Evolutionary conservation across 2,888 invertebrate species (phyloP).

Genomic region (Lutraria lutraria): DNA sequence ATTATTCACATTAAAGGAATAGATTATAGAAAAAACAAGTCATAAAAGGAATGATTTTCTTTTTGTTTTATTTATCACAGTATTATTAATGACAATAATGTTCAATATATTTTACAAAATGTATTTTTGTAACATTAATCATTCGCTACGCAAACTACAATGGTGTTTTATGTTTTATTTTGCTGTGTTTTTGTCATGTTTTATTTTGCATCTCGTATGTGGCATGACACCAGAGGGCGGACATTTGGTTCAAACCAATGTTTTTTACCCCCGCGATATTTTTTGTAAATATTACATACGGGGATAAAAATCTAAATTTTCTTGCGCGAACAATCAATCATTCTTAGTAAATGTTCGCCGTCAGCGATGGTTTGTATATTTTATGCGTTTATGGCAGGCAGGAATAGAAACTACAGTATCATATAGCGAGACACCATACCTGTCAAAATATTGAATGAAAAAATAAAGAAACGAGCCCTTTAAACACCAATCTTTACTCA

Average conservation of each 20-base stretch:
- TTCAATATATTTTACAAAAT: slow-evolving; percentile 22
- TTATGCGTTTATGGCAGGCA: slow-evolving; percentile 17
- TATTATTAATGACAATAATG: neutral
- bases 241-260: slow-evolving; percentile 27
- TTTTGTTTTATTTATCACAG: neutral
- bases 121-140: slow-evolving; percentile 27
- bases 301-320: neutral
- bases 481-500: neutral
- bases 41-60: neutral
- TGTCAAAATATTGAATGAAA: slow-evolving; percentile 22
- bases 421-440: slow-evolving; percentile 7
- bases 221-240: slow-evolving; percentile 42
- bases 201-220: slow-evolving; percentile 12
- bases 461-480: neutral
- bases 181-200: slow-evolving; percentile 2
- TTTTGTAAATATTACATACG: slow-evolving; percentile 18
- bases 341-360: neutral
- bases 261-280: slow-evolving; percentile 19
- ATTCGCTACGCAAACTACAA: slow-evolving; percentile 20
- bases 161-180: neutral
- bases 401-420: neutral
- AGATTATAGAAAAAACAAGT: neutral
- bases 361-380: neutral
- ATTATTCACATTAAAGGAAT: neutral
- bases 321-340: slow-evolving; percentile 17